Base-by-base conservation (phyloP, 2,113 vertebrate genomes). In the Triplophysa rosa region DNA sequence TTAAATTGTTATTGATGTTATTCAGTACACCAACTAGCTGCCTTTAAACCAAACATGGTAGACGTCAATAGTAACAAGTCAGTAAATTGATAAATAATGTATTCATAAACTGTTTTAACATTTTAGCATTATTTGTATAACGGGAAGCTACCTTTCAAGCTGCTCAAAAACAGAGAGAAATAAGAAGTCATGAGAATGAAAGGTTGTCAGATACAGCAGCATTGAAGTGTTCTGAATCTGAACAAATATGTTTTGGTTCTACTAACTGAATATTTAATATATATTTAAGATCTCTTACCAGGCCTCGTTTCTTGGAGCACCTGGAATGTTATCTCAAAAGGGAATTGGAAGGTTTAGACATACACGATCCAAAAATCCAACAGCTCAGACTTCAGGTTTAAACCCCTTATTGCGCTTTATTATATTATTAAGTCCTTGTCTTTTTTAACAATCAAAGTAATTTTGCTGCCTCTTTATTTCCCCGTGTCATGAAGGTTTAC, bases 311-410 rank as follows among this genome's bases (percentile, higher is more conserved):
- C 68, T 88, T 93, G 47, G 84, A 94, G 81, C 87, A 92, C 16
- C 84, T 96, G 78, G 90, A 95, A 78, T 86, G 78, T 62, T 92
- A 91, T 77, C 83, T 93, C 58, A 89, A 85, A 77, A 90, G 89
- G 83, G 92, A 95, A 79, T 89, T 97, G 17, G 88, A 89, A 4
- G 47, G 84, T 45, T 86, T 94, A 68, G 88, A 87, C 79, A 26
- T 90, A 11, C 72, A 85, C 7, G 83, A 88, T 19, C 88, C 90
- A 11, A 90, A 90, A 19, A 45, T 79, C 2, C 93, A 93, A 84
- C 92, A 95, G 66, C 84, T 92, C 63, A 94, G 86, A 82, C 90
- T 95, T 4, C 94, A 95, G 93, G 94, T 96, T 66, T 58, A 21
- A n/a, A 56, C 2, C 33, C 47, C 58, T 52, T 33, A n/a, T 58